Conservation (phyloP, 2,797 vertebrate genomes). For the Artibeus lituratus region DNA sequence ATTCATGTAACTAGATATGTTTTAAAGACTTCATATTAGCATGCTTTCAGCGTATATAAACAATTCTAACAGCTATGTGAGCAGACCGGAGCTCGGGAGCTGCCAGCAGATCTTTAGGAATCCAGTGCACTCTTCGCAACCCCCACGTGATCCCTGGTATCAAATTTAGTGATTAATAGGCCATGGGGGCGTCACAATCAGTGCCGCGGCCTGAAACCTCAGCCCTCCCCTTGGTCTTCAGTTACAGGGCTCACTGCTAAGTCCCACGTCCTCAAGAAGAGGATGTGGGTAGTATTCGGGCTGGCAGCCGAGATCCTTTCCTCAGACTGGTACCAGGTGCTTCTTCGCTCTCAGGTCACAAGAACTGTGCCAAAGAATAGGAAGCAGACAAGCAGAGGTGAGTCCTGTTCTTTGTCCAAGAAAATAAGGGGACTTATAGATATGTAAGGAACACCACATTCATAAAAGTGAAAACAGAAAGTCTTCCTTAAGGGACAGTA, state of each 20-base stretch:
- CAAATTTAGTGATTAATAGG: slow-evolving; percentile 20
- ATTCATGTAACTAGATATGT: background rate
- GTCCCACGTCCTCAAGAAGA: slow-evolving; percentile 44
- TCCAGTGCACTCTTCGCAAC: slow-evolving; percentile 13
- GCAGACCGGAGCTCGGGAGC: slow-evolving; percentile 27
- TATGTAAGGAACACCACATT: background rate
- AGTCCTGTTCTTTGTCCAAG: slow-evolving; percentile 18
- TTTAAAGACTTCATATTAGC: slow-evolving; percentile 3
- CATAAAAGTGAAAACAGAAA: slow-evolving; percentile 18
- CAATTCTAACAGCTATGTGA: slow-evolving; percentile 37
- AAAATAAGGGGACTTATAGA: background rate
- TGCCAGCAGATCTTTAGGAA: slow-evolving; percentile 19
- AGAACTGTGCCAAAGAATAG: slow-evolving; percentile 46
- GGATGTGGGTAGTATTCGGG: slow-evolving; percentile 13
- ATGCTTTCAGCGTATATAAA: background rate
- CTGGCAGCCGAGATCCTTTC: slow-evolving; percentile 32
- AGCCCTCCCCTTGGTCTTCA: background rate
- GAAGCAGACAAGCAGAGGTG: slow-evolving; percentile 48
- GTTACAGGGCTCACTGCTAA: slow-evolving; percentile 22
- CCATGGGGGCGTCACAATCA: background rate
- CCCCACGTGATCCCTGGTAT: background rate
- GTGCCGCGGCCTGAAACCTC: background rate
- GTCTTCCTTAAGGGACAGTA: background rate
- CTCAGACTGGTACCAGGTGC: slow-evolving; percentile 5
- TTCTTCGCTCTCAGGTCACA: slow-evolving; percentile 43